Base-by-base conservation (phyloP, 1,140 invertebrate genomes). In the Radopholus similis region DNA sequence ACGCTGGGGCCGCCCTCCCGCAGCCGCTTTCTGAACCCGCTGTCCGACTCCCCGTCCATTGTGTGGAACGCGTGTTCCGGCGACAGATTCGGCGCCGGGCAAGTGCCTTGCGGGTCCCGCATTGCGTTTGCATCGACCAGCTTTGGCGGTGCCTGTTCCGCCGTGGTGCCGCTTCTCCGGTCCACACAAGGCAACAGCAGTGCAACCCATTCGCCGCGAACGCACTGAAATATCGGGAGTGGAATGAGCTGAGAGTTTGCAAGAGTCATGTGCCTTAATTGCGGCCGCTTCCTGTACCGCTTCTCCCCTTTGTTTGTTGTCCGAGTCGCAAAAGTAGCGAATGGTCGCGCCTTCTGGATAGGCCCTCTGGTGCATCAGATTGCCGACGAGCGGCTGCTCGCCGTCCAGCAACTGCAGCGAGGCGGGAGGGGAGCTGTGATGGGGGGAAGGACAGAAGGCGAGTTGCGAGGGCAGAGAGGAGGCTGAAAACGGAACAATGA, bases 321-420 rank as follows among this genome's bases (percentile, higher is more conserved):
- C n/a, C n/a, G 30, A 13, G 11, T 70, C 42, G 37, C 73, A 75
- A 3, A 23, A 8, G 64, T 63, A 75, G 13, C 59, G 73, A 54
- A 75, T 68, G 49, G 77, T 37, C 9, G 73, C 73, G 23, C 73
- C 75, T 21, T 75, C 76, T 18, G 75, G 75, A 56, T 59, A 74
- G 26, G 53, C 44, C 2, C 54, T 37, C 26, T 73, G 28, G 2
- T 23, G 32, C 23, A 21, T 28, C n/a, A 21, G 38, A 32, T 71
- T 42, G 26, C 15, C 37, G 11, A 40, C 66, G 59, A 74, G 30
- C 6, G 8, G 3, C 28, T 49, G 23, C 21, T 35, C n/a, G 28
- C 34, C 53, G 11, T 60, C 13, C 28, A n/a, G n/a, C 18, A 34
- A 37, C 55, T 65, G 63, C 40, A 55, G 38, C 2, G 53, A 56